Percentiles rank a stretch among this genome's conserved stretches.
Conservation (phyloP, 2,888 invertebrate species). For the Heliconius ethilla region DNA sequence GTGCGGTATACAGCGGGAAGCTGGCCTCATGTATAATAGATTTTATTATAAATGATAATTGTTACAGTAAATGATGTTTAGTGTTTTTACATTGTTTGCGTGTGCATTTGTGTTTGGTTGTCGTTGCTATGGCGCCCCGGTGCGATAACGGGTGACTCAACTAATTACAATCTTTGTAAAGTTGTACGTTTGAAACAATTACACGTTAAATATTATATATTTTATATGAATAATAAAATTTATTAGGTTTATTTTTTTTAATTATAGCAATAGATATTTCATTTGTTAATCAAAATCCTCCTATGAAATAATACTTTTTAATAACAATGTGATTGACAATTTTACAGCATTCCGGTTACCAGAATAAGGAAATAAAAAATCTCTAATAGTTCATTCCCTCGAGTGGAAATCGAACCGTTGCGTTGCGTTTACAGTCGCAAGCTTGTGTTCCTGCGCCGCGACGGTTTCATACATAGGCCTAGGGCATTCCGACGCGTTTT, state of each 20-base stretch:
- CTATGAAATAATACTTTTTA: not conserved
- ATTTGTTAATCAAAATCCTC: not conserved
- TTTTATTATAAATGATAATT: constrained; percentile 14
- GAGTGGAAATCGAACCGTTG: too few relatives aligned
- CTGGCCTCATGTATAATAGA: not conserved
- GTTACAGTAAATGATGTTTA: constrained; percentile 3
- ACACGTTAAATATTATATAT: not conserved
- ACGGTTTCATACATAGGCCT: too few relatives aligned
- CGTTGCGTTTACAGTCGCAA: not conserved
- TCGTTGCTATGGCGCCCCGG: constrained; percentile 44
- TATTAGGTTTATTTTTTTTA: not conserved
- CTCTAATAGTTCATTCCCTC: too few relatives aligned
- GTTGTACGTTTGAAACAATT: not conserved
- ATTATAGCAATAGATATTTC: not conserved
- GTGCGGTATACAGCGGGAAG: too few relatives aligned
- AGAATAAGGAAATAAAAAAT: too few relatives aligned
- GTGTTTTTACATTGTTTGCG: constrained; percentile 25
- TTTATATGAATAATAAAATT: not conserved
- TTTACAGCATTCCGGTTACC: too few relatives aligned
- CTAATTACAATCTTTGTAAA: constrained; percentile 12
- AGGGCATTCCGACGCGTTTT: not conserved
- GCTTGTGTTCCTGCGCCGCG: too few relatives aligned
- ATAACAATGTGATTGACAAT: not conserved
- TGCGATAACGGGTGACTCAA: constrained; percentile 41
- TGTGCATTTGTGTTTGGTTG: constrained; percentile 32